Conservation (phyloP, 2,797 vertebrate species). For the Rhodeus uyekii region DNA sequence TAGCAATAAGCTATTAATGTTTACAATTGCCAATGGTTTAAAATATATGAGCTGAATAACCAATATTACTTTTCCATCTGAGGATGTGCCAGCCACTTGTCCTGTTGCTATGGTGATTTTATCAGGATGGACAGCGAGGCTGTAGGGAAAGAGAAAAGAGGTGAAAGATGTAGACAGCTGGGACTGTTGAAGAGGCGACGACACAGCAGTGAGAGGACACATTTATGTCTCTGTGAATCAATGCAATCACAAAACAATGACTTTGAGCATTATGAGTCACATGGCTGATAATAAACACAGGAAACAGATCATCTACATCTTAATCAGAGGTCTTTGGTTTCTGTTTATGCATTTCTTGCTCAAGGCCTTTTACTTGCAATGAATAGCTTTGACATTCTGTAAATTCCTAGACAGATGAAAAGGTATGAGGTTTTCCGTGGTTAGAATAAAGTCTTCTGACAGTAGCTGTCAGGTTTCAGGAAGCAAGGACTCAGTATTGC, state of each 20-base stretch:
- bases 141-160: slow-evolving; percentile 65
- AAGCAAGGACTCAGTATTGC: no score
- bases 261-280: background rate
- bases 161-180: slow-evolving; percentile 59
- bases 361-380: background rate
- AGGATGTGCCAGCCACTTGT: slow-evolving; percentile 95
- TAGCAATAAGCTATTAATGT: background rate
- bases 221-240: background rate
- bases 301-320: background rate
- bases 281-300: background rate
- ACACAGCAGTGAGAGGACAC: slow-evolving; percentile 43
- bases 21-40: background rate
- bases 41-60: slow-evolving; percentile 14
- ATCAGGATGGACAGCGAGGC: slow-evolving; percentile 97
- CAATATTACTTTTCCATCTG: slow-evolving; percentile 93
- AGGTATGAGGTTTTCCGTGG: background rate
- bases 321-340: background rate
- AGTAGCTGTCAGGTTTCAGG: no score
- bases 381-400: background rate
- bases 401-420: background rate
- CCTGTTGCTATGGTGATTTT: slow-evolving; percentile 99
- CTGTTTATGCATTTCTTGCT: slow-evolving; percentile 3
- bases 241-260: background rate
- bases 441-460: background rate
- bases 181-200: slow-evolving; percentile 60